Percentiles rank a stretch among this genome's conserved stretches.
Evolutionary conservation across 2,113 vertebrate species (phyloP).

Genomic region (Cichladusa arquata): DNA sequence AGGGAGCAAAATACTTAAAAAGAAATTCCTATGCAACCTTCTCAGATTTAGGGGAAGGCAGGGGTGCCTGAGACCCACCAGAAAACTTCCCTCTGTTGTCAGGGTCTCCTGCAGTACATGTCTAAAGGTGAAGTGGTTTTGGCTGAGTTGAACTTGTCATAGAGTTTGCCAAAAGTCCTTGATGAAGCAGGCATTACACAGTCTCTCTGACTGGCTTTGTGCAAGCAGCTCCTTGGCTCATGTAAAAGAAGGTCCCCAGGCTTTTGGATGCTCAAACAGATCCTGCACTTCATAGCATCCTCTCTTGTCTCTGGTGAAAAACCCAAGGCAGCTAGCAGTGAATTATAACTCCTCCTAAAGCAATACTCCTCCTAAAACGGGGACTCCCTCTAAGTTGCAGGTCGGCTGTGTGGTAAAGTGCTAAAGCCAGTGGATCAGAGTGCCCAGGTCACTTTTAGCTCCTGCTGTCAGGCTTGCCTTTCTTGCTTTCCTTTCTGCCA

Average conservation of each 20-base stretch:
- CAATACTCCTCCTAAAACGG: neutral
- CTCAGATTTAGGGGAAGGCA: neutral
- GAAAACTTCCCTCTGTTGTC: neutral
- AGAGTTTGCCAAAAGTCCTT: conserved; percentile 36
- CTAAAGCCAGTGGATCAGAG: neutral
- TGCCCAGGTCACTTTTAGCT: neutral
- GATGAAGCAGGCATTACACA: conserved; percentile 52
- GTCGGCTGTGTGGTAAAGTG: neutral
- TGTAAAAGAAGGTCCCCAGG: neutral
- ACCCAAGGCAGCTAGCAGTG: neutral
- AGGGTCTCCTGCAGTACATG: neutral
- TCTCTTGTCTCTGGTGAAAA: neutral
- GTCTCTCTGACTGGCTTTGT: conserved; percentile 15
- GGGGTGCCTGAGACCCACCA: neutral
- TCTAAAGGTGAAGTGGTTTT: neutral
- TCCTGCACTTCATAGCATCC: neutral
- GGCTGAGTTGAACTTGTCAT: conserved; percentile 32
- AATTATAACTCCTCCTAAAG: neutral
- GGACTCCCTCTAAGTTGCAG: neutral
- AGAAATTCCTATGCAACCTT: neutral
- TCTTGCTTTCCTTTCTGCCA: neutral
- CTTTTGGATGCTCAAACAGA: neutral
- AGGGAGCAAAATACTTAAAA: neutral
- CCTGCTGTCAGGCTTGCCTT: neutral
- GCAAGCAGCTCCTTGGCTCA: neutral